A percentile compares a stretch with the other conserved stretches of the same genome.
Conservation (phyloP, 2,113 vertebrate species). For the Oreocharis arfaki region DNA sequence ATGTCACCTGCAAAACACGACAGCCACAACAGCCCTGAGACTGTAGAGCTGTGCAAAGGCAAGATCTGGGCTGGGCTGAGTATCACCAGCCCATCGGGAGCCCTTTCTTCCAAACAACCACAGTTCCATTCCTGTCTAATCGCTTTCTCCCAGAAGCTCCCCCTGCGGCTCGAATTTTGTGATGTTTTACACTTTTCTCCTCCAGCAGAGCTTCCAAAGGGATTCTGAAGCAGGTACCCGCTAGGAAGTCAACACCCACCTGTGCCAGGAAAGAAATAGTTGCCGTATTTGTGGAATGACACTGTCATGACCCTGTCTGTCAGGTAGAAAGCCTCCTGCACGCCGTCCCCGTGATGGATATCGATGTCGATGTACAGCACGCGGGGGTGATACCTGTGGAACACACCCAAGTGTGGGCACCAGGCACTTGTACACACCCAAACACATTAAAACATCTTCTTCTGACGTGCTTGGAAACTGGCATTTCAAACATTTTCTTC, state of each 20-base stretch:
- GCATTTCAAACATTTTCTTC: background rate
- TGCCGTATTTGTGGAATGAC: constrained; percentile 99
- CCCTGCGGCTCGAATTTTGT: accelerated
- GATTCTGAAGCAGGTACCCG: background rate
- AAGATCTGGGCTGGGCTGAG: background rate
- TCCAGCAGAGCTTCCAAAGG: background rate
- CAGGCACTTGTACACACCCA: background rate
- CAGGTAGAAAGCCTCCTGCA: constrained; percentile 98
- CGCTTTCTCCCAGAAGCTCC: background rate
- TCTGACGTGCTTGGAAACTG: background rate
- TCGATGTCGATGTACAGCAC: constrained; percentile 98
- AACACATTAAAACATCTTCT: background rate
- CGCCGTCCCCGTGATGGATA: constrained; percentile 95
- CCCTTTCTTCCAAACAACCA: background rate
- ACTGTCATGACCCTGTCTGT: constrained; percentile 98
- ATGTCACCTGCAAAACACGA: constrained; percentile 85
- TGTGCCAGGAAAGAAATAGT: constrained; percentile 98
- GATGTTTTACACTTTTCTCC: background rate
- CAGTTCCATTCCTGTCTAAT: background rate
- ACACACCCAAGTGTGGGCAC: accelerated
- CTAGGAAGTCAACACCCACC: constrained; percentile 61
- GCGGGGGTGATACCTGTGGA: constrained; percentile 88
- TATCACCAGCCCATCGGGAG: background rate
- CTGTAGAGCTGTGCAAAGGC: background rate
- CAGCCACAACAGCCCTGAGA: background rate